phyloP scores from a whole-genome alignment of 2,888 invertebrate genomes.

The Agriopis marginaria region DNA sequence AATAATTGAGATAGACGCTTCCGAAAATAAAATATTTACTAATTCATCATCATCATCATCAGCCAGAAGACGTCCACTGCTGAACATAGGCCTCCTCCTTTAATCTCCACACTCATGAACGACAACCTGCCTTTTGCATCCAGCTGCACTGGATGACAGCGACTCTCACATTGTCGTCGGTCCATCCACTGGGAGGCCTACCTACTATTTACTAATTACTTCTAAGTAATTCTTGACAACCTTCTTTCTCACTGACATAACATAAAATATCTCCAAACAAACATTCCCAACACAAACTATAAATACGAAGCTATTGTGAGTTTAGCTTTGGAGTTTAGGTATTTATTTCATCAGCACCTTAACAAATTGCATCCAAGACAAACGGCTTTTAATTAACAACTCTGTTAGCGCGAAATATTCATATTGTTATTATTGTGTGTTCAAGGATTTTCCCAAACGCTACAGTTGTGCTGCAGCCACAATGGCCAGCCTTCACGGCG shows the following conservation, averaged over 20 bases:
- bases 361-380: constrained; percentile 33
- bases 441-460: constrained; percentile 49
- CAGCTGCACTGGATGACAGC: too few relatives aligned
- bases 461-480: constrained; percentile 47
- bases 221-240: background rate
- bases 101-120: too few relatives aligned
- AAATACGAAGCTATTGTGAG: background rate
- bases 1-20: too few relatives aligned
- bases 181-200: too few relatives aligned
- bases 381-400: constrained; percentile 35
- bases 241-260: background rate
- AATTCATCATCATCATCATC: too few relatives aligned
- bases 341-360: constrained; percentile 27
- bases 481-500: constrained; percentile 65
- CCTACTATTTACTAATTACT: too few relatives aligned
- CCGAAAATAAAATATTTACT: too few relatives aligned
- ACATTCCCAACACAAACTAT: background rate
- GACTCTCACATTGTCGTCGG: too few relatives aligned
- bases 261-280: background rate
- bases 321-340: too few relatives aligned
- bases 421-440: constrained; percentile 37
- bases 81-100: too few relatives aligned
- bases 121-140: too few relatives aligned
- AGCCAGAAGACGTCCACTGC: too few relatives aligned
- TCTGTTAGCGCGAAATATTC: constrained; percentile 43